phyloP scores from a whole-genome alignment of 2,113 vertebrate genomes.

The Australoheros scitulus region DNA sequence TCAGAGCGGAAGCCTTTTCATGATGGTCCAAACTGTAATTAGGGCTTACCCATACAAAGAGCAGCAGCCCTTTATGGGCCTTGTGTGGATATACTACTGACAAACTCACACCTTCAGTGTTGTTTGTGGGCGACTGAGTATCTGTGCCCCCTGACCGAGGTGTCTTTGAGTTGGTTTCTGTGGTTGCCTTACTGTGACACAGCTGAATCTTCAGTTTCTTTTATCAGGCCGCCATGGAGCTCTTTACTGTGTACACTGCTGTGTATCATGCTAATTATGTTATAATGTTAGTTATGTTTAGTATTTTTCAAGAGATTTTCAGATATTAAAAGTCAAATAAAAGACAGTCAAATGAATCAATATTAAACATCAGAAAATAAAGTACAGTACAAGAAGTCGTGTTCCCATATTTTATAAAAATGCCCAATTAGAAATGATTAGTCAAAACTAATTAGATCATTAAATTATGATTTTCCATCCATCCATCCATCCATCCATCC shows the following conservation, averaged over 20 bases:
- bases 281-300: neutral
- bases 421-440: neutral
- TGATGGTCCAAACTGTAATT: constrained; percentile 67
- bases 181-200: constrained; percentile 41
- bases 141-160: neutral
- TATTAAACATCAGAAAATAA: neutral
- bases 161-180: constrained; percentile 46
- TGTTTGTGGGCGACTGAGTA: constrained; percentile 32
- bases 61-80: constrained; percentile 59
- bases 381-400: neutral
- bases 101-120: constrained; percentile 47
- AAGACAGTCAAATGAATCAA: neutral
- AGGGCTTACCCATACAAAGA: constrained; percentile 57
- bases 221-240: constrained; percentile 1
- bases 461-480: too few relatives aligned
- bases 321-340: neutral
- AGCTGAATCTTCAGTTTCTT: constrained; percentile 45
- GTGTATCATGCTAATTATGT: neutral
- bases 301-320: neutral
- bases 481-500: too few relatives aligned
- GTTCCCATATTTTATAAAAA: neutral
- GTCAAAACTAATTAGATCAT: neutral
- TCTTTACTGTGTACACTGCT: constrained; percentile 17
- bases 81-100: constrained; percentile 63
- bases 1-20: constrained; percentile 70